phyloP scores from a whole-genome alignment of 2,797 vertebrate genomes.

The Cirrhinus mrigala region DNA sequence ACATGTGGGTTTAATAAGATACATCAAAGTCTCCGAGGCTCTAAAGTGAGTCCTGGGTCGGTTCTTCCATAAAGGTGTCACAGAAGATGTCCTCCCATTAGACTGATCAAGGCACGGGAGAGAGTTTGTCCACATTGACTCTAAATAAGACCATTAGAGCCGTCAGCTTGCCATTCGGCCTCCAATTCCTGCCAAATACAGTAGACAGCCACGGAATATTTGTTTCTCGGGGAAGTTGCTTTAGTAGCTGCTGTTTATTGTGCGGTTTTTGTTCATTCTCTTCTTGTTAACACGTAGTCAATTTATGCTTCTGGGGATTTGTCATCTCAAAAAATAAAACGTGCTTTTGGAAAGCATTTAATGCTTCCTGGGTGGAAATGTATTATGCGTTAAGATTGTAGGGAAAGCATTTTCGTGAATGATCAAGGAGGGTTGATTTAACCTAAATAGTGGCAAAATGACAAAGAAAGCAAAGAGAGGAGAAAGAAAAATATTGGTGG shows the following conservation, averaged over 20 bases:
- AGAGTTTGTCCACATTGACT: slow-evolving; percentile 67
- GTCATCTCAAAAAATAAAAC: neutral
- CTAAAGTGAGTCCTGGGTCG: slow-evolving; percentile 75
- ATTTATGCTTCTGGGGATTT: neutral
- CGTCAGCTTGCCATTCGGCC: slow-evolving; percentile 66
- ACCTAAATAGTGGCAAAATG: slow-evolving; percentile 42
- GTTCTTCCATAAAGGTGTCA: slow-evolving; percentile 87
- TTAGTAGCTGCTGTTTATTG: neutral
- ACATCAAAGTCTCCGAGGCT: slow-evolving; percentile 82
- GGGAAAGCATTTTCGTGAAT: slow-evolving; percentile 16
- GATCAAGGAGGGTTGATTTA: slow-evolving; percentile 1
- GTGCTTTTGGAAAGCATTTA: neutral
- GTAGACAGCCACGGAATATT: neutral
- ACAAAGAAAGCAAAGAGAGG: slow-evolving; percentile 51
- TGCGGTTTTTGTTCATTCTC: neutral
- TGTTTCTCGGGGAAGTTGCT: neutral
- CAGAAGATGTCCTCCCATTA: slow-evolving; percentile 75
- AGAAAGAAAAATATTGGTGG: slow-evolving; percentile 37
- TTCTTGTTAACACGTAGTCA: neutral
- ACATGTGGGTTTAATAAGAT: slow-evolving; percentile 86
- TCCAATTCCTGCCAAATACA: slow-evolving; percentile 68
- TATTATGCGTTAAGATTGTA: slow-evolving; percentile 1
- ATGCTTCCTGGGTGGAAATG: neutral
- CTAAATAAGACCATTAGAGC: slow-evolving; percentile 75
- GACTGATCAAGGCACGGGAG: slow-evolving; percentile 79